Conservation (phyloP, 2,888 invertebrate species). For the Amblyteles armatorius region DNA sequence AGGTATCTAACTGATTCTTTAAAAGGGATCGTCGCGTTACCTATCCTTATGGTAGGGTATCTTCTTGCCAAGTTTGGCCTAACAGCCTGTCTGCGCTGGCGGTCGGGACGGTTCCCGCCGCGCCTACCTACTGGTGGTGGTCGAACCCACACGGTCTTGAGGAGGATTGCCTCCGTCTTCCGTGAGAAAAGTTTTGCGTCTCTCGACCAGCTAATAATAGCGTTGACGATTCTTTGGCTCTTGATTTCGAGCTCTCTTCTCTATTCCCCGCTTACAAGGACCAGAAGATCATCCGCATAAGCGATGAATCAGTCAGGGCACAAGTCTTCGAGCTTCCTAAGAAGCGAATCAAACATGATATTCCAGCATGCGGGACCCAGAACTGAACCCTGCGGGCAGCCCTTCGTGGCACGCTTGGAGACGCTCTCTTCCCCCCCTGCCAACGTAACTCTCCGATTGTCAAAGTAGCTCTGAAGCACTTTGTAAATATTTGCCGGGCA, state of each 20-base stretch:
- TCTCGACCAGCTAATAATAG: not conserved
- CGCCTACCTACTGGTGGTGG: constrained; percentile 3
- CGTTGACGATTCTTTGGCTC: not conserved
- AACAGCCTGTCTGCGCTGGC: not conserved
- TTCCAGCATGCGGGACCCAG: too few relatives aligned
- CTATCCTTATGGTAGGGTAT: constrained; percentile 22
- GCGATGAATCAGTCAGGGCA: too few relatives aligned
- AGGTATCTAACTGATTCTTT: not conserved
- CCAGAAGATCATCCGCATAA: too few relatives aligned
- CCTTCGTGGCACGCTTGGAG: too few relatives aligned
- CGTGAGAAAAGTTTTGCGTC: not conserved
- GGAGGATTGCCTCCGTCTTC: constrained; percentile 25
- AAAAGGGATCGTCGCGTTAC: not conserved
- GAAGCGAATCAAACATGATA: too few relatives aligned
- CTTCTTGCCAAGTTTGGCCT: constrained; percentile 5
- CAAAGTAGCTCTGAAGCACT: too few relatives aligned
- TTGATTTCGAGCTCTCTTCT: not conserved
- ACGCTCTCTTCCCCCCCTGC: too few relatives aligned
- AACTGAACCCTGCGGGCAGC: too few relatives aligned
- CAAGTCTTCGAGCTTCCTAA: too few relatives aligned
- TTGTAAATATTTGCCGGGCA: too few relatives aligned
- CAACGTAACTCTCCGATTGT: too few relatives aligned
- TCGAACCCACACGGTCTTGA: constrained; percentile 20
- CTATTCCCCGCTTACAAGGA: too few relatives aligned
- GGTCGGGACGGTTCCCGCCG: constrained; percentile 27